Percentiles rank a stretch among this genome's conserved stretches.
phyloP scores from a whole-genome alignment of 1,140 invertebrate genomes.

The Aphidius ervi region DNA sequence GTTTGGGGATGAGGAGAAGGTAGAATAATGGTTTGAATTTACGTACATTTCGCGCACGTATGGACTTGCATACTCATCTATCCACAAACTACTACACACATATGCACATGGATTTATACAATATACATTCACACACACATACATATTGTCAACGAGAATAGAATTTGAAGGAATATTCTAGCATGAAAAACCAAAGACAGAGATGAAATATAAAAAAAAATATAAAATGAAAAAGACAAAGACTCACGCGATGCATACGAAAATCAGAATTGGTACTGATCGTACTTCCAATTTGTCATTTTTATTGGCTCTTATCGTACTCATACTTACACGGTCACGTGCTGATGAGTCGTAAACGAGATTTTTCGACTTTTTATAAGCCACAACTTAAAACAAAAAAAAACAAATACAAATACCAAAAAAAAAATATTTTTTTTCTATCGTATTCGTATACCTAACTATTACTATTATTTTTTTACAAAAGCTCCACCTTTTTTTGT shows the following conservation, averaged over 20 bases:
- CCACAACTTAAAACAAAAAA: not conserved
- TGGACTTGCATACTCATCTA: not conserved
- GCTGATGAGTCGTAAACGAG: conserved; percentile 12
- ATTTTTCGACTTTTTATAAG: not conserved
- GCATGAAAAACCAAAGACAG: not conserved
- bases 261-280: conserved; percentile 27
- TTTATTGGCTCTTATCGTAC: conserved; percentile 30
- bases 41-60: not conserved
- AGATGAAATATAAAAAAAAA: not conserved
- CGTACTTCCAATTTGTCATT: conserved; percentile 37
- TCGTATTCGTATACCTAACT: too few species aligned
- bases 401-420: not conserved
- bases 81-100: too few species aligned
- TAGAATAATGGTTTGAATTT: conserved; percentile 5
- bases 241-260: conserved; percentile 16
- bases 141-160: conserved; percentile 8
- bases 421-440: not conserved
- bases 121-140: conserved; percentile 1
- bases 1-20: not conserved
- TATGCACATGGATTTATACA: not conserved
- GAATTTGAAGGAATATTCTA: conserved; percentile 1
- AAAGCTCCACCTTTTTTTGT: too few species aligned
- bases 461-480: too few species aligned
- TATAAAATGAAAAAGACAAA: conserved; percentile 15
- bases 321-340: conserved; percentile 17